Conservation (phyloP, 2,113 vertebrate species). For the Rhinopithecus roxellana region DNA sequence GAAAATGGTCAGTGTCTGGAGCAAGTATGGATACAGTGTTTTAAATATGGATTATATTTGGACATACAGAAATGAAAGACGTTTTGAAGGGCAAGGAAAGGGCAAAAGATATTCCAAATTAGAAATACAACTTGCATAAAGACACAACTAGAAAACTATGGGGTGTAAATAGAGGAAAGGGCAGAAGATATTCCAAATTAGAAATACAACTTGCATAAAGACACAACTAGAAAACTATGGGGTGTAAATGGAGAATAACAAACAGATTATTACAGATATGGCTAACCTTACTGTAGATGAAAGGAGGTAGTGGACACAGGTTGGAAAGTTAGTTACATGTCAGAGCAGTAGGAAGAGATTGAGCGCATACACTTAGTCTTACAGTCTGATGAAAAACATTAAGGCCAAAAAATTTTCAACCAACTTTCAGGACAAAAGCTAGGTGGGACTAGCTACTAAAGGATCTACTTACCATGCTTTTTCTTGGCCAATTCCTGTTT, state of each 20-base stretch:
- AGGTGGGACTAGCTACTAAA: not conserved
- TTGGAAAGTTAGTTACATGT: not conserved
- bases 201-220: not conserved
- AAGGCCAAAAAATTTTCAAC: slow-evolving; percentile 14
- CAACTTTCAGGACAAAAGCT: not conserved
- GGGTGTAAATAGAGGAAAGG: not conserved
- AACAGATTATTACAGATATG: not conserved
- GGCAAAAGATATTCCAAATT: not conserved
- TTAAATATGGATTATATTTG: not conserved
- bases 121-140: not conserved
- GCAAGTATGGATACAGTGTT: not conserved
- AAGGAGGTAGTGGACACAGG: not conserved
- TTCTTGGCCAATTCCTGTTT: slow-evolving; percentile 18
- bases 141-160: not conserved
- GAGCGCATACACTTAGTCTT: not conserved
- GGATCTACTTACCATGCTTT: not conserved
- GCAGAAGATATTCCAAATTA: not conserved
- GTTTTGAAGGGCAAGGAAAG: not conserved
- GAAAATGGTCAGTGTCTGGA: not conserved
- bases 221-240: not conserved
- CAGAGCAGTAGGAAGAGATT: not conserved
- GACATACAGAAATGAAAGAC: not conserved
- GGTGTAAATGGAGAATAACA: not conserved
- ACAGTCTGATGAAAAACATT: not conserved
- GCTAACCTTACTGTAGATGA: not conserved